A percentile compares a stretch with the other conserved stretches of the same genome.
These are phyloP conservation scores for Trachymyrmex septentrionalis DNA, from an alignment of 1,140 invertebrate species.

Conservation along the genomic window DNA sequence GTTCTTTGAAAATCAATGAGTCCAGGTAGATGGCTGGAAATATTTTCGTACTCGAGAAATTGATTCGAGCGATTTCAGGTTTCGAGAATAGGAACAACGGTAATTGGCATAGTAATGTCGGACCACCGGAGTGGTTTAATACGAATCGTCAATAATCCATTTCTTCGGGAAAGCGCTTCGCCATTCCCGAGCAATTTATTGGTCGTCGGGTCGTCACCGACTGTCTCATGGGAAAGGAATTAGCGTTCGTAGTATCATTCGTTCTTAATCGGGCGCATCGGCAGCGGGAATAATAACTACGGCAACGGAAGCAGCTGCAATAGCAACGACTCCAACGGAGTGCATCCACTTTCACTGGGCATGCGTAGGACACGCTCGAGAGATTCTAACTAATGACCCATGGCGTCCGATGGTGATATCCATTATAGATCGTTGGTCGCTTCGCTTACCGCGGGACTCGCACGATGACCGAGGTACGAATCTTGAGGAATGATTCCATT, in stretches of 20 bases:
- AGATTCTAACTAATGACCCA: conserved; percentile 54
- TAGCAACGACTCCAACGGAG: conserved; percentile 24
- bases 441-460: neutral
- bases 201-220: conserved; percentile 8
- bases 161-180: conserved; percentile 28
- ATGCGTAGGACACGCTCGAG: conserved; percentile 65
- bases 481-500: neutral
- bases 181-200: conserved; percentile 31
- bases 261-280: conserved; percentile 63
- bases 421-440: conserved; percentile 43
- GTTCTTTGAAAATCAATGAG: conserved; percentile 24
- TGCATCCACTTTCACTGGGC: conserved; percentile 72
- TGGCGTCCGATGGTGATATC: conserved; percentile 48
- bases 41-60: neutral
- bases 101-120: neutral
- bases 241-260: conserved; percentile 3
- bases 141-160: conserved; percentile 15
- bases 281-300: conserved; percentile 50
- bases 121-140: conserved; percentile 22
- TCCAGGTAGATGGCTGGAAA: neutral
- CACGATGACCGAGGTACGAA: neutral
- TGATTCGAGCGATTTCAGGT: neutral
- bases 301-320: conserved; percentile 57
- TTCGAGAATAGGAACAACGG: conserved; percentile 21
- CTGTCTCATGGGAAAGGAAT: conserved; percentile 37